Evolutionary conservation across 2,888 invertebrate species (phyloP).

Genomic region (Mimachlamys varia): DNA sequence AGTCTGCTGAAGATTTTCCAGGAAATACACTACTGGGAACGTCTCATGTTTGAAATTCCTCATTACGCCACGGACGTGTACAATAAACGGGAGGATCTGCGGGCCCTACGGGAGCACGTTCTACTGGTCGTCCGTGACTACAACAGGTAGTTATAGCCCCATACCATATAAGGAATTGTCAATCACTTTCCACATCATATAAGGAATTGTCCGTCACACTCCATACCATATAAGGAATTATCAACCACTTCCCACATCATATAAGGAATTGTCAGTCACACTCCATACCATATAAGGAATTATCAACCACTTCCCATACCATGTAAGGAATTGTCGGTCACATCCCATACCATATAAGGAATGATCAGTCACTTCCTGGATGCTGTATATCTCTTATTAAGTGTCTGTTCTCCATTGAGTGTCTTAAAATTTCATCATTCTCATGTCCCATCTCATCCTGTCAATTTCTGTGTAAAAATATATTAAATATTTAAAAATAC

Average conservation of each 20-base stretch:
- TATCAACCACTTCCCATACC: neutral
- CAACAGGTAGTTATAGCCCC: slow-evolving; percentile 74
- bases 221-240: too few relatives aligned
- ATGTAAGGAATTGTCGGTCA: too few relatives aligned
- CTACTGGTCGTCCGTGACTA: slow-evolving; percentile 81
- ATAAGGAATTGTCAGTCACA: too few relatives aligned
- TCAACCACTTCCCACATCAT: neutral
- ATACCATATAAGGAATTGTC: too few relatives aligned
- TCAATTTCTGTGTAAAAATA: too few relatives aligned
- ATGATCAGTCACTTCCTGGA: neutral
- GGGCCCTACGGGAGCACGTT: slow-evolving; percentile 79
- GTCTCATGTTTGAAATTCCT: slow-evolving; percentile 88
- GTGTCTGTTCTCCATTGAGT: too few relatives aligned
- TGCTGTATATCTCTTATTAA: too few relatives aligned
- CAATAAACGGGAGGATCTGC: slow-evolving; percentile 78
- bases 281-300: too few relatives aligned
- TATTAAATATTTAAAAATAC: too few relatives aligned
- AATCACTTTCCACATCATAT: neutral
- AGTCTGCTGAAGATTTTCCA: slow-evolving; percentile 87
- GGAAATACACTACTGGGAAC: slow-evolving; percentile 90
- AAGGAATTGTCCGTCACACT: neutral
- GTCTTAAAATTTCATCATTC: too few relatives aligned
- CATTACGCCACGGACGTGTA: slow-evolving; percentile 86
- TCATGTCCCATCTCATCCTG: too few relatives aligned
- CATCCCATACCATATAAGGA: too few relatives aligned